Evolutionary conservation across 2,113 vertebrate genomes (phyloP).

Genomic region (Pelvicachromis taeniatus): DNA sequence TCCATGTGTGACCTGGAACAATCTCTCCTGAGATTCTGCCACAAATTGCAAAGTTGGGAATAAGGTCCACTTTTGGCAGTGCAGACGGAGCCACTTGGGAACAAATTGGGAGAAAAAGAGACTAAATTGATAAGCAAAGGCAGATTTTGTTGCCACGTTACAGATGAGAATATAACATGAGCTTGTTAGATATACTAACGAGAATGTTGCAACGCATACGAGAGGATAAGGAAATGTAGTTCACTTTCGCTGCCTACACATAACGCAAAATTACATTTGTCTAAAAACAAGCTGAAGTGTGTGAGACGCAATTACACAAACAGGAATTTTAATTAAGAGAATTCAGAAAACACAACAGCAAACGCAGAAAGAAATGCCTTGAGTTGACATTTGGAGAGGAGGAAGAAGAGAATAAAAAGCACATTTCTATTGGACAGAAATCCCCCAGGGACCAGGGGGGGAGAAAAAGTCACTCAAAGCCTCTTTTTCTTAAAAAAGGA

Average conservation of each 20-base stretch:
- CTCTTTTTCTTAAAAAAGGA: background rate
- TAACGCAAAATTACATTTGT: background rate
- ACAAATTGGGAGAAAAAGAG: background rate
- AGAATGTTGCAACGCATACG: background rate
- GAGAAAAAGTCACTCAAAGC: background rate
- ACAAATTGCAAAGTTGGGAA: background rate
- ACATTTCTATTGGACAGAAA: background rate
- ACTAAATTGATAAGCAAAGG: background rate
- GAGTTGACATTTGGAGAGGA: constrained; percentile 7
- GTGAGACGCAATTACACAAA: background rate
- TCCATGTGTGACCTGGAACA: constrained; percentile 31
- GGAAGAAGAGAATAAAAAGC: background rate
- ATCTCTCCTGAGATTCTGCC: constrained; percentile 10
- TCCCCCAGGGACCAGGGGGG: background rate
- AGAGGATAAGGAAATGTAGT: background rate
- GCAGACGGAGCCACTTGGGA: background rate
- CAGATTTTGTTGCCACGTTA: background rate
- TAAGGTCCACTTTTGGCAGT: background rate
- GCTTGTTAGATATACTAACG: background rate
- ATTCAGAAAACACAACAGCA: background rate
- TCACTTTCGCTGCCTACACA: background rate
- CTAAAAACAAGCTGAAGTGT: background rate
- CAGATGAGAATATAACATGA: background rate
- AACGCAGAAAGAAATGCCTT: background rate
- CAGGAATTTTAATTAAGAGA: constrained; percentile 20